Base-by-base conservation (phyloP, 2,113 vertebrate species). In the Speoplatyrhinus poulsoni region DNA sequence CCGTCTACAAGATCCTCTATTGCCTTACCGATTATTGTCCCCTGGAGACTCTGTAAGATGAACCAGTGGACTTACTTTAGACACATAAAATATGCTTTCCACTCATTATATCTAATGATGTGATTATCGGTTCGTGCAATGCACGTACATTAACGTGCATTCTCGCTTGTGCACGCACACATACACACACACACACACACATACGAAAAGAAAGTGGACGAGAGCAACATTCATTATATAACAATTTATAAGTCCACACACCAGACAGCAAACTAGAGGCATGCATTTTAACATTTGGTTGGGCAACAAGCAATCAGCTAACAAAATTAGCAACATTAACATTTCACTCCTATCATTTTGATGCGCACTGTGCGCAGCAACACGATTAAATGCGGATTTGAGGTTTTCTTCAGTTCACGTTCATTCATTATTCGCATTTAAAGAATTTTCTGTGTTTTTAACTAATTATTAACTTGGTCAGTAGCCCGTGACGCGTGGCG, bases 391-490 rank as follows among this genome's bases (percentile, higher is more conserved):
- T 61, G 1, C 59, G 16, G 59, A 36, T 61, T n/a, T 41, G 9
- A 46, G 15, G 16, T 41, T 61, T 32, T 59, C 56, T 16, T 50
- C 26, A 26, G 26, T 26, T 26, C 3, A 2, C 49, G 4, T 6
- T 54, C 62, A 69, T 69, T 60, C 64, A 77, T 77, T 46, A 69
- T 69, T 65, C 12, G 26, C 48, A 64, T 77, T 77, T 69, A 61
- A 71, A 74, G 70, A 70, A 15, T 65, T 77, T 82, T 65, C 19
- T 63, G n/a, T 46, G 53, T 72, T 53, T 66, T 60, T 50, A 71
- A 71, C 60, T 72, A 72, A 76, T 75, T 48, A 73, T 66, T 69
- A 69, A 68, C 52, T 68, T 41, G 50, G 26, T 66, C 55, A 56
- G 11, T 56, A 70, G 61, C 63, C 65, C 61, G 70, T 77, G 82